Percentiles rank a stretch among this genome's conserved stretches.
Conservation (phyloP, 2,113 vertebrate genomes). For the Sinocyclocheilus anshuiensis region DNA sequence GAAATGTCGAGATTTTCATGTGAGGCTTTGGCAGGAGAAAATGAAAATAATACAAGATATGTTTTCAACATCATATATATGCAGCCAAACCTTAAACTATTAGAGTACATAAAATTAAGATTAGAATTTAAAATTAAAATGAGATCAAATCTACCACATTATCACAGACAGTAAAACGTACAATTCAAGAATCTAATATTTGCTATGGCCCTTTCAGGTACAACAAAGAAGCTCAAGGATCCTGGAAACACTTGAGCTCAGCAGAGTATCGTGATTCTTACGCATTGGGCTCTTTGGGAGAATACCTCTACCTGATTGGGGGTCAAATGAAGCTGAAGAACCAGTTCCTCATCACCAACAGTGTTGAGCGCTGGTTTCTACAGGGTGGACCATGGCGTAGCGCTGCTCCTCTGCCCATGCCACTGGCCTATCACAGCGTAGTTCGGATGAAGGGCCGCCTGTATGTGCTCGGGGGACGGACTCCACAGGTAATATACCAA, state of each 20-base stretch:
- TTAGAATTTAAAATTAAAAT: neutral
- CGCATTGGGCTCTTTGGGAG: constrained; percentile 79
- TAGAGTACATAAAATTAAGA: neutral
- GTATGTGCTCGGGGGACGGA: constrained; percentile 92
- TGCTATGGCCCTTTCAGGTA: constrained; percentile 77
- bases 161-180: neutral
- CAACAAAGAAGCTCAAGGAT: constrained; percentile 84
- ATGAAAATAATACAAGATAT: neutral
- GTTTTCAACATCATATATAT: neutral
- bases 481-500: constrained; percentile 85
- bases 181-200: neutral
- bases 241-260: constrained; percentile 87
- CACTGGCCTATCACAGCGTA: constrained; percentile 83
- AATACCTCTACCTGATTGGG: constrained; percentile 87
- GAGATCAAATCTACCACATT: neutral
- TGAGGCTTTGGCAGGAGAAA: constrained; percentile 62
- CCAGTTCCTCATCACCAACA: constrained; percentile 89
- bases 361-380: constrained; percentile 86
- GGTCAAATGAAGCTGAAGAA: constrained; percentile 96
- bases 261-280: constrained; percentile 92
- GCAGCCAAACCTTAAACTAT: neutral
- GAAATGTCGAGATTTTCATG: constrained; percentile 90
- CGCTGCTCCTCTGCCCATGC: constrained; percentile 84
- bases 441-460: constrained; percentile 83
- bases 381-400: constrained; percentile 86